A percentile compares a stretch with the other conserved stretches of the same genome.
These are phyloP conservation scores for Manis pentadactyla DNA, from an alignment of 2,797 vertebrate genomes.

Conservation along the genomic window DNA sequence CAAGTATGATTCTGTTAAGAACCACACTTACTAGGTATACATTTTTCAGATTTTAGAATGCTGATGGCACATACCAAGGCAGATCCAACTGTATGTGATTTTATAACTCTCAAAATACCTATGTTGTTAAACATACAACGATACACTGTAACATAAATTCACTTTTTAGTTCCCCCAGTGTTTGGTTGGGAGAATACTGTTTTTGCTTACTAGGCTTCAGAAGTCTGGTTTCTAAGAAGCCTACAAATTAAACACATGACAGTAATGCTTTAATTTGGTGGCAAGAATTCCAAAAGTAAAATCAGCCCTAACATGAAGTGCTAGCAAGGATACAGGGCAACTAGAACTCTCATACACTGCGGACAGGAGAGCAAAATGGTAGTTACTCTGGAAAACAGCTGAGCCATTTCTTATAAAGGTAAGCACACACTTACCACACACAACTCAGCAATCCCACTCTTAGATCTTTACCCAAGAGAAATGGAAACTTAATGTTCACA, in stretches of 20 bases:
- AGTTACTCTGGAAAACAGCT: neutral
- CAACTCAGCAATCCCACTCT: neutral
- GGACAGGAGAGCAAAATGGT: neutral
- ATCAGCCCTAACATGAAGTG: neutral
- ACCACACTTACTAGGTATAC: neutral
- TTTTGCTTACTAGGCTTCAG: neutral
- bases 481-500: neutral
- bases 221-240: constrained; percentile 20
- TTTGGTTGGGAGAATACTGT: neutral
- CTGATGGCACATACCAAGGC: neutral
- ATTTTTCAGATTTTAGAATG: constrained; percentile 34
- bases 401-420: neutral
- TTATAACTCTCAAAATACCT: constrained; percentile 1
- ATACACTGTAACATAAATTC: neutral
- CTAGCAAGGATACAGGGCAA: neutral
- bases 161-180: neutral
- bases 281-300: constrained; percentile 4
- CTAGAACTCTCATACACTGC: neutral
- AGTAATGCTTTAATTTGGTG: neutral
- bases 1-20: constrained; percentile 50
- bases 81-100: neutral
- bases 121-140: neutral
- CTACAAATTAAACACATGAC: neutral
- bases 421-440: neutral
- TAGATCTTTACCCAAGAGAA: neutral